Conservation (phyloP, 2,113 vertebrate genomes). For the Todiramphus saurophagus region DNA sequence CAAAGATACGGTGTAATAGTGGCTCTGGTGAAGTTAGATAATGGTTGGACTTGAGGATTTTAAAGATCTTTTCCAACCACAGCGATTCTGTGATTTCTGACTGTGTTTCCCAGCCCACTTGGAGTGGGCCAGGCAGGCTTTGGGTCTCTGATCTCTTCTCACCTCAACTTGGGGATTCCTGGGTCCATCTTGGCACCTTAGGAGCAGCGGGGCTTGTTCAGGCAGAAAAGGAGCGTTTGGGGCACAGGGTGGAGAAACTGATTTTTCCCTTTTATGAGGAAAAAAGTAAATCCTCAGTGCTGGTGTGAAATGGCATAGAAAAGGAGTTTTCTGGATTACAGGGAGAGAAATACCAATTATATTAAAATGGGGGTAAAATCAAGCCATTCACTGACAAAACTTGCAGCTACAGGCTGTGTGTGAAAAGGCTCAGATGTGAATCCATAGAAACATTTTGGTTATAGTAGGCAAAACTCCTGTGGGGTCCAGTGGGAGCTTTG, state of each 20-base stretch:
- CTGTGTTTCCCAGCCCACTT: fast-evolving
- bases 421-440: background rate
- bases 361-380: background rate
- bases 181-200: background rate
- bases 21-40: too few species aligned
- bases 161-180: background rate
- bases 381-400: background rate
- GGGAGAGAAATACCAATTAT: background rate
- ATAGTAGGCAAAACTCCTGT: background rate
- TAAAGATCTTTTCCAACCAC: too few species aligned
- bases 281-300: background rate
- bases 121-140: background rate
- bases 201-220: background rate
- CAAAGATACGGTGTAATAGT: too few species aligned
- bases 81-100: too few species aligned
- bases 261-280: background rate
- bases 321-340: background rate
- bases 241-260: background rate
- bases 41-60: too few species aligned
- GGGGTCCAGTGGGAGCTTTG: background rate
- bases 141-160: fast-evolving
- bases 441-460: background rate
- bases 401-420: background rate
- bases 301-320: background rate
- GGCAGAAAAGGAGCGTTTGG: background rate